Evolutionary conservation across 2,888 invertebrate genomes (phyloP).

Genomic region (Cecidostiba fungosa): DNA sequence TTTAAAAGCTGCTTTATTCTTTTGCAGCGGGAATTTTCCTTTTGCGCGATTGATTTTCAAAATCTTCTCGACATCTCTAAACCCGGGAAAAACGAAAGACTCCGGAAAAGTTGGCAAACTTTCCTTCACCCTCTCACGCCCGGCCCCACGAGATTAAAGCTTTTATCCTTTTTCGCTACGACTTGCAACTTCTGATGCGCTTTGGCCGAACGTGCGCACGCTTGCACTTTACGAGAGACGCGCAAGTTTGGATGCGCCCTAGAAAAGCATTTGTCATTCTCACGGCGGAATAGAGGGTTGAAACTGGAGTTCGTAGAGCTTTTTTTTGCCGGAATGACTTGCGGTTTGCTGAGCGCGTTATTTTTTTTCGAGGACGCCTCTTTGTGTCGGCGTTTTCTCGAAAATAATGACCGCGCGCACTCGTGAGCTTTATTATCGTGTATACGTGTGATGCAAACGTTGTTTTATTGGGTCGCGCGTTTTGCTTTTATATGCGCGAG

Average conservation of each 20-base stretch:
- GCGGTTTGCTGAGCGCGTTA: not conserved
- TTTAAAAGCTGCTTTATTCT: not conserved
- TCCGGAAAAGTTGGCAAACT: not conserved
- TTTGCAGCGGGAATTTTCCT: not conserved
- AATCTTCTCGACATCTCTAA: not conserved
- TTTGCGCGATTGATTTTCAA: conserved; percentile 23
- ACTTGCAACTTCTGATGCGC: conserved; percentile 16
- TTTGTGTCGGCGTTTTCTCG: too few relatives aligned
- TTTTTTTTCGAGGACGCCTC: conserved; percentile 3
- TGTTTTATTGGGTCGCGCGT: conserved; percentile 7
- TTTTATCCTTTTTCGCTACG: not conserved
- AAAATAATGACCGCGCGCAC: conserved; percentile 38
- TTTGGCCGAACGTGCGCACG: conserved; percentile 33
- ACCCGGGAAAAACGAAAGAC: not conserved
- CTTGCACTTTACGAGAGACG: conserved; percentile 33
- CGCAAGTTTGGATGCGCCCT: conserved; percentile 18
- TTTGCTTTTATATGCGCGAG: conserved; percentile 18
- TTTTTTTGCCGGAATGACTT: conserved; percentile 4
- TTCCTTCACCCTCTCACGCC: not conserved
- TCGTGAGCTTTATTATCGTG: conserved; percentile 21
- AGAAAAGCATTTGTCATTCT: conserved; percentile 42
- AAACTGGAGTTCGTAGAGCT: not conserved
- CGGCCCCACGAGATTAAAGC: not conserved
- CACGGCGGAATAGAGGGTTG: not conserved
- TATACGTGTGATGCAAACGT: not conserved